phyloP scores from a whole-genome alignment of 2,888 invertebrate species.

The Acheta domesticus region DNA sequence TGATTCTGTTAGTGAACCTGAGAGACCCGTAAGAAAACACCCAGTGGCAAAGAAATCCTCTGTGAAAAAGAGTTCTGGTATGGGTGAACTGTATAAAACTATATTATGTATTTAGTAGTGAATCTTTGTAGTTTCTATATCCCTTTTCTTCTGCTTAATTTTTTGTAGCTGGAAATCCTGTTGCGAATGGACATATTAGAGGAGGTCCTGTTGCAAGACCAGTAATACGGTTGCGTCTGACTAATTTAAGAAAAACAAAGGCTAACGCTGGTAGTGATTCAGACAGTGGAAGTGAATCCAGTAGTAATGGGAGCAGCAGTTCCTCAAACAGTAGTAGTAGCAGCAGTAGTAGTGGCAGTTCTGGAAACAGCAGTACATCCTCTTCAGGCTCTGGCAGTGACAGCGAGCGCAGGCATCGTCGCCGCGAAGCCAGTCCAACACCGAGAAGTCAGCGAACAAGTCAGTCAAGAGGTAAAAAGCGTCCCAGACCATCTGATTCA shows the following conservation, averaged over 20 bases:
- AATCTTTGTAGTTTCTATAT: not conserved
- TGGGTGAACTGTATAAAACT: not conserved
- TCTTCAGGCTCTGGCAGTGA: not conserved
- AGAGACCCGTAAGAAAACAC: conserved; percentile 26
- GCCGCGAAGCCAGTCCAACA: not conserved
- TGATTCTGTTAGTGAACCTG: conserved; percentile 19
- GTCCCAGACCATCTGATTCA: conserved; percentile 46
- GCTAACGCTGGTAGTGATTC: conserved; percentile 18
- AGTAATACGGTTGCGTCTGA: conserved; percentile 32
- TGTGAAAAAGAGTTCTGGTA: conserved; percentile 5
- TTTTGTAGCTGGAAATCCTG: not conserved
- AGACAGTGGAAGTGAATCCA: conserved; percentile 24
- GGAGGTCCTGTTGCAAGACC: conserved; percentile 31
- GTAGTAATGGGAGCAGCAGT: conserved; percentile 11
- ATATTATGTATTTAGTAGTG: not conserved
- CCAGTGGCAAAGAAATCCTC: conserved; percentile 24
- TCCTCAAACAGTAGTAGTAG: not conserved
- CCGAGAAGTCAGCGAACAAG: not conserved
- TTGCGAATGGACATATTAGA: conserved; percentile 27
- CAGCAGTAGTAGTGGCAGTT: not conserved
- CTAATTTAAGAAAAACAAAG: conserved; percentile 23
- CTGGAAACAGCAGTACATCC: not conserved
- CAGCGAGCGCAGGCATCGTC: conserved; percentile 20
- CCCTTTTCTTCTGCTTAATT: not conserved
- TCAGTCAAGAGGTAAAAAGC: conserved; percentile 27